phyloP scores from a whole-genome alignment of 2,113 vertebrate genomes.

The Eurystomus gularis region DNA sequence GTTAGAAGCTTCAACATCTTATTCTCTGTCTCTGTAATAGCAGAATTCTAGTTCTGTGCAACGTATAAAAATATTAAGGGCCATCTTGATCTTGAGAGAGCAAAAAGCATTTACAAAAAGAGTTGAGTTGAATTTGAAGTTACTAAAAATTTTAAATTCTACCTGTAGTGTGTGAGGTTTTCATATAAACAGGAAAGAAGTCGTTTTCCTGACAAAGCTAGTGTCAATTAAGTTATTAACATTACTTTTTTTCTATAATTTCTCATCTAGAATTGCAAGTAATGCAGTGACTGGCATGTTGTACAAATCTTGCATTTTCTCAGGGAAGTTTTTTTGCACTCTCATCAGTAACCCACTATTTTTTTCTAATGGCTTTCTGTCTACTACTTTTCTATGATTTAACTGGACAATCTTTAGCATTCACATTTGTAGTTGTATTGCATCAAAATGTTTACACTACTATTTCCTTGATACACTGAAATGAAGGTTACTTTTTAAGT shows the following conservation, averaged over 20 bases:
- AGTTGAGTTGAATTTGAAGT: neutral
- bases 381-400: neutral
- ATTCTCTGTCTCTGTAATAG: neutral
- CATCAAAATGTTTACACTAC: neutral
- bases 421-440: neutral
- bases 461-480: neutral
- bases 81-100: neutral
- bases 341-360: neutral
- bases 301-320: neutral
- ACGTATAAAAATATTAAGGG: neutral
- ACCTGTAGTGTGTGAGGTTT: neutral
- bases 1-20: neutral
- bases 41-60: neutral
- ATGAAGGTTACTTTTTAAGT: neutral
- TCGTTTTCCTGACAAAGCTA: neutral
- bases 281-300: neutral
- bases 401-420: neutral
- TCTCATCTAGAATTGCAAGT: neutral
- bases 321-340: neutral
- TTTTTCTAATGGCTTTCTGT: neutral
- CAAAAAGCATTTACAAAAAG: neutral
- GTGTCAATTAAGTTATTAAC: neutral
- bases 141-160: neutral
- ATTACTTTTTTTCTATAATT: neutral
- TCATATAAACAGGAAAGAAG: neutral